Conservation (phyloP, 2,113 vertebrate genomes). For the Indicator maculatus region DNA sequence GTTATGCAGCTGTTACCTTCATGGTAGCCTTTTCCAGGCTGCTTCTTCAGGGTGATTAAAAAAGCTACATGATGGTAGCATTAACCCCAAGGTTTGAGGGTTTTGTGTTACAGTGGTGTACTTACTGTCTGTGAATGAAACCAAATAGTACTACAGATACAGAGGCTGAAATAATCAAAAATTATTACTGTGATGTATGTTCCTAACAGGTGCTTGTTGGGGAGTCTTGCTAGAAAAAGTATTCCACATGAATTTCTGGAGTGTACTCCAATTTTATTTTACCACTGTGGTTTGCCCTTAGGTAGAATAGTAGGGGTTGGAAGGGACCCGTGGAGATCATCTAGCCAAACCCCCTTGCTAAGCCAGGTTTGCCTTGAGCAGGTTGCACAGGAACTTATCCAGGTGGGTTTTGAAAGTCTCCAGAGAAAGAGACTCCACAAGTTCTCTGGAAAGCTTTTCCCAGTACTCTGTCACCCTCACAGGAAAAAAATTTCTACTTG, state of each 20-base stretch:
- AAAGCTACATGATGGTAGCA: not conserved
- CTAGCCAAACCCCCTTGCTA: no score
- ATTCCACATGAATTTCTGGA: not conserved
- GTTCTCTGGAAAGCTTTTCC: no score
- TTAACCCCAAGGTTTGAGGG: not conserved
- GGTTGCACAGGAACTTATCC: no score
- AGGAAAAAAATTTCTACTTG: no score
- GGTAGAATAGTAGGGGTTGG: no score
- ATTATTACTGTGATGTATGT: not conserved
- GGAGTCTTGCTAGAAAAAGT: not conserved
- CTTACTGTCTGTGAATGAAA: not conserved
- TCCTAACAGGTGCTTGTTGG: not conserved
- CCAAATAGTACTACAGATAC: not conserved
- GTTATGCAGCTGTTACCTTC: not conserved
- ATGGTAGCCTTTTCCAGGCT: not conserved
- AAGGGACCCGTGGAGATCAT: no score
- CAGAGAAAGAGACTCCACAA: no score
- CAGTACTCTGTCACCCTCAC: no score
- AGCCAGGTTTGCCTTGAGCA: no score
- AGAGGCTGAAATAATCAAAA: not conserved
- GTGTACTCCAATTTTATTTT: not conserved
- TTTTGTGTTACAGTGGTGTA: not conserved
- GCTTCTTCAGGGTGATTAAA: not conserved
- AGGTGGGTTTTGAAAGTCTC: no score
- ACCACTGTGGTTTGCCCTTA: not conserved